Evolutionary conservation across 2,888 invertebrate genomes (phyloP).

Genomic region (Entomobrya multifasciata): DNA sequence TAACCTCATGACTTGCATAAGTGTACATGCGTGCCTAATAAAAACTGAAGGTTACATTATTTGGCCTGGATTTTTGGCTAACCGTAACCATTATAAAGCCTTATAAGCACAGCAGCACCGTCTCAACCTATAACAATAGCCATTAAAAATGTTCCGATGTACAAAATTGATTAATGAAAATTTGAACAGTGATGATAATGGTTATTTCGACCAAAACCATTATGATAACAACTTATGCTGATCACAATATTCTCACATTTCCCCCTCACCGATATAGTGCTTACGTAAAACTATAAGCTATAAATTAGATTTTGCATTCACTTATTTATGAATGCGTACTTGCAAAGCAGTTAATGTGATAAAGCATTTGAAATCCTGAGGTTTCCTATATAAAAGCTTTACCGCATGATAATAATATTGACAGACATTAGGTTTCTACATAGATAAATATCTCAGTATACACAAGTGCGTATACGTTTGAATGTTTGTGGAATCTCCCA

Average conservation of each 20-base stretch:
- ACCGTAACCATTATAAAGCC: neutral
- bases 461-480: neutral
- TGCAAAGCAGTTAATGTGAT: conserved; percentile 1
- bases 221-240: neutral
- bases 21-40: neutral
- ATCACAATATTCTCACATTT: neutral
- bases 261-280: neutral
- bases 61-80: neutral
- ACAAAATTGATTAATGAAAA: too few relatives aligned
- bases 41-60: neutral
- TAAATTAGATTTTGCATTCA: neutral
- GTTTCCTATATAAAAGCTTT: conserved; percentile 26
- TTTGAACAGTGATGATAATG: too few relatives aligned
- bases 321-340: neutral
- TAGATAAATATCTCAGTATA: neutral
- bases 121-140: too few relatives aligned
- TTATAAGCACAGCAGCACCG: neutral
- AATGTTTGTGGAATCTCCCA: neutral
- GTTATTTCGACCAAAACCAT: too few relatives aligned
- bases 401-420: neutral
- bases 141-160: too few relatives aligned
- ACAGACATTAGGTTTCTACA: neutral
- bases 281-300: neutral
- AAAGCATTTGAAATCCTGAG: neutral
- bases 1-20: neutral